Conservation (phyloP, 2,888 invertebrate species). For the Andrena bicolor region DNA sequence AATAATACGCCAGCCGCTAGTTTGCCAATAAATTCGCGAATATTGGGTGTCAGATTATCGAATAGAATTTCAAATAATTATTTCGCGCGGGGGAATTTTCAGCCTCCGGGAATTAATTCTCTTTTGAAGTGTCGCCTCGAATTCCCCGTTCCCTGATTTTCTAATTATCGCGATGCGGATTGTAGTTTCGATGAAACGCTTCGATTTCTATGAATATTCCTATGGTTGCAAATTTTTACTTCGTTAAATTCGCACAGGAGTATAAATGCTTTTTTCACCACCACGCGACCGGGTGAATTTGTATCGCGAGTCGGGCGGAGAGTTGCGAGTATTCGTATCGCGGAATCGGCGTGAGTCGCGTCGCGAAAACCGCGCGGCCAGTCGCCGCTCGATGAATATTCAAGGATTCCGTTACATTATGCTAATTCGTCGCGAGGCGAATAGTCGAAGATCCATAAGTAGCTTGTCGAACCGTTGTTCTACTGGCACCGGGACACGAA, state of each 20-base stretch:
- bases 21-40: slow-evolving; percentile 12
- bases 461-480: slow-evolving; percentile 60
- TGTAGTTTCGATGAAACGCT: background rate
- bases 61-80: slow-evolving; percentile 10
- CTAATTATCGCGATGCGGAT: background rate
- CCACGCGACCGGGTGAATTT: background rate
- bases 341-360: slow-evolving; percentile 16
- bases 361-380: slow-evolving; percentile 30
- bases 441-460: slow-evolving; percentile 57
- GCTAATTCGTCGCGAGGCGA: slow-evolving; percentile 57
- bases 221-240: too few relatives aligned
- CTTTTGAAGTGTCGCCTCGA: background rate
- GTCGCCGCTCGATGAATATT: slow-evolving; percentile 64
- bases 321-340: slow-evolving; percentile 1
- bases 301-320: background rate
- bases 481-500: slow-evolving; percentile 41
- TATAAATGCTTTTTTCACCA: too few relatives aligned
- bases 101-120: background rate
- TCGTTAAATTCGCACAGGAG: too few relatives aligned
- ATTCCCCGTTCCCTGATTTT: background rate
- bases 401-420: slow-evolving; percentile 64
- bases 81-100: background rate
- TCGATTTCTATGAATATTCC: background rate
- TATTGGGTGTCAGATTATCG: background rate
- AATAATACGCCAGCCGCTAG: background rate